A percentile compares a stretch with the other conserved stretches of the same genome.
Evolutionary conservation across 2,797 vertebrate species (phyloP).

Genomic region (Argya squamiceps): DNA sequence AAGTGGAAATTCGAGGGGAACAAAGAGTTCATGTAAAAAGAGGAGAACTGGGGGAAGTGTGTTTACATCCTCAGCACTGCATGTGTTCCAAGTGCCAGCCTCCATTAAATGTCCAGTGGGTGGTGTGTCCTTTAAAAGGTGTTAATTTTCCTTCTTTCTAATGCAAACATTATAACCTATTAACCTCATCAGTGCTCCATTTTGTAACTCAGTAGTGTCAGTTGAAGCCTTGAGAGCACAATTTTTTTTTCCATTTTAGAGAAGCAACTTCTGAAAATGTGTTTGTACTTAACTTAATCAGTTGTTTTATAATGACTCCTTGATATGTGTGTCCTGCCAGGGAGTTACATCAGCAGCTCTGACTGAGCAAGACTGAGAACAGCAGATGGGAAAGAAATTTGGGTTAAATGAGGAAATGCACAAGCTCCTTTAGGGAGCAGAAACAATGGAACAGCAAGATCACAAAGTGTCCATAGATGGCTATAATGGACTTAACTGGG

Average conservation of each 20-base stretch:
- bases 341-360: not conserved
- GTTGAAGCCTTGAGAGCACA: not conserved
- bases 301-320: not conserved
- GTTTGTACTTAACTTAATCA: not conserved
- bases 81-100: not conserved
- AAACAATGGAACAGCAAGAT: not conserved
- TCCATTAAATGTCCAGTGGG: not conserved
- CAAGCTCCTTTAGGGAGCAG: not conserved
- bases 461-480: not conserved
- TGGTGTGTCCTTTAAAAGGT: not conserved
- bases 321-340: not conserved
- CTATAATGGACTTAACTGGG: not conserved
- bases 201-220: not conserved
- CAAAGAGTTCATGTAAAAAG: not conserved
- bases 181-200: not conserved
- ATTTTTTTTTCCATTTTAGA: not conserved
- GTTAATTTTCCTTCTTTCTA: not conserved
- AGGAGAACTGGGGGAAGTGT: not conserved
- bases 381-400: not conserved
- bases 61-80: not conserved
- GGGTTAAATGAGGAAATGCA: not conserved
- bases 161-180: not conserved
- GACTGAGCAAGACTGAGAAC: not conserved
- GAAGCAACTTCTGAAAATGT: not conserved
- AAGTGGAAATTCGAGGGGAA: not conserved